Conservation (phyloP, 2,797 vertebrate genomes). For the Muscicapa striata region DNA sequence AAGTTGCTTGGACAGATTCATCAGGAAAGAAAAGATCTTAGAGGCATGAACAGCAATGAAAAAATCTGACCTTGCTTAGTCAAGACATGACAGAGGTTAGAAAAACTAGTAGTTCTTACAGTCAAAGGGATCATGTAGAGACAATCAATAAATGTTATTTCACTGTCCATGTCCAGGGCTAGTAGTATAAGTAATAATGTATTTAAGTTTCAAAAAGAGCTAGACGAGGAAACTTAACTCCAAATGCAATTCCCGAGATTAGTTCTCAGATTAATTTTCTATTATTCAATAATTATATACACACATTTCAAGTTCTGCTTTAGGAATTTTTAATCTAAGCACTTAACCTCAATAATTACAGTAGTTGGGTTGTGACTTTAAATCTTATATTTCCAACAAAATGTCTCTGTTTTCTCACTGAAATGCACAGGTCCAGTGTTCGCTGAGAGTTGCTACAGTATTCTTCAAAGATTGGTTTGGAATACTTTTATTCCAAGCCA, state of each 20-base stretch:
- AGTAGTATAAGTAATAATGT: neutral
- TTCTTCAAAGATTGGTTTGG: neutral
- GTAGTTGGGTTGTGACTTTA: neutral
- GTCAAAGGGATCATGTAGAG: neutral
- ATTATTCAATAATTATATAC: neutral
- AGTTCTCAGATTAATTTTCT: neutral
- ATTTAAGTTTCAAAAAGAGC: neutral
- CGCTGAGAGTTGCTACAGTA: neutral
- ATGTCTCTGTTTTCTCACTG: neutral
- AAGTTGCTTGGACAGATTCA: neutral
- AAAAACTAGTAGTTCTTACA: neutral
- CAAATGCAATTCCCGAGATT: neutral
- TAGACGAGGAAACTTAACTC: neutral
- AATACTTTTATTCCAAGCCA: neutral
- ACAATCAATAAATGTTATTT: neutral
- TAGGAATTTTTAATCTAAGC: neutral
- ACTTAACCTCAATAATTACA: neutral
- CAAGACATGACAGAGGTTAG: neutral
- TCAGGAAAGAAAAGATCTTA: neutral
- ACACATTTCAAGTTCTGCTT: neutral
- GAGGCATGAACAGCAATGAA: neutral
- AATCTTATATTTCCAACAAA: neutral
- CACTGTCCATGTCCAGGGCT: neutral
- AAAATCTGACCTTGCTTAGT: neutral
- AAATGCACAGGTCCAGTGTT: neutral